Conservation (phyloP, 2,797 vertebrate species). For the Pteronotus mesoamericanus region DNA sequence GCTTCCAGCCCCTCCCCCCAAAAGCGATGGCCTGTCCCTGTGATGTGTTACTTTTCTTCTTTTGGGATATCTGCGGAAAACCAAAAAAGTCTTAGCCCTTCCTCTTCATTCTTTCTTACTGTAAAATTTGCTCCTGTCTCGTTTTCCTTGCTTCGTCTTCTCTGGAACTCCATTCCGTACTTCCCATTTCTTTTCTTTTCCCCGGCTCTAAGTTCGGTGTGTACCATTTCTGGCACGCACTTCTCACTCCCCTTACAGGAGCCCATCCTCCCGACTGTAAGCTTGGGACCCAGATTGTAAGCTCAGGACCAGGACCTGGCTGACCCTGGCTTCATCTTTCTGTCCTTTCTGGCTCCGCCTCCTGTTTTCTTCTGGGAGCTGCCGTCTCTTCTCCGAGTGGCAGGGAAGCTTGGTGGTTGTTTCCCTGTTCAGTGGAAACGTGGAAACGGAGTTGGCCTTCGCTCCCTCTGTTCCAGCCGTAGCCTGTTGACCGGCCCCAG, state of each 20-base stretch:
- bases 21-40: background rate
- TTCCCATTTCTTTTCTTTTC: background rate
- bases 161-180: background rate
- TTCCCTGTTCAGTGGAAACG: background rate
- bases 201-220: accelerated
- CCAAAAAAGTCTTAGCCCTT: background rate
- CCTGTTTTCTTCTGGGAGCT: background rate
- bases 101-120: background rate
- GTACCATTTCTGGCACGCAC: accelerated
- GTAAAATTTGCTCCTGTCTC: background rate
- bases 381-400: background rate
- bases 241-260: accelerated
- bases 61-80: background rate
- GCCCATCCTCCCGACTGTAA: accelerated
- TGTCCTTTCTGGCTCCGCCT: background rate
- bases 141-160: background rate
- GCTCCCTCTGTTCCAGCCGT: background rate
- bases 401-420: background rate
- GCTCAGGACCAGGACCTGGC: background rate
- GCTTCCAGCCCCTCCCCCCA: accelerated
- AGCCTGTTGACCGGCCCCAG: background rate
- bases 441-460: too few species aligned
- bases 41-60: background rate
- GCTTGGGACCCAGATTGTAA: too few species aligned
- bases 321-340: background rate